phyloP scores from a whole-genome alignment of 2,888 invertebrate species.

The Pterobdella sp. region DNA sequence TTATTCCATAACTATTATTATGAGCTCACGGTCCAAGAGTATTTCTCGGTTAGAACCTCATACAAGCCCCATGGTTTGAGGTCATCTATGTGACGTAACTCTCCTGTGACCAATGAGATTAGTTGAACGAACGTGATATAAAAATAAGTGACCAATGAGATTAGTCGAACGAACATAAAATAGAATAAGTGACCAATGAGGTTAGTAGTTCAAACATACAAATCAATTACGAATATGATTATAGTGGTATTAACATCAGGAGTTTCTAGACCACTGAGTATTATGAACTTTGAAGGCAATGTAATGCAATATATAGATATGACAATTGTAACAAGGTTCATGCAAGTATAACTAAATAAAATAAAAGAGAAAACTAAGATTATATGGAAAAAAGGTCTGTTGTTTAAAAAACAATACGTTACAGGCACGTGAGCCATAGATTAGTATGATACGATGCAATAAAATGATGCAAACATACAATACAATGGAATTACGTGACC shows the following conservation, averaged over 20 bases:
- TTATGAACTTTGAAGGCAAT: no score
- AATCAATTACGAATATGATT: no score
- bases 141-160: constrained; percentile 19
- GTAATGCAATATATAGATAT: constrained; percentile 3
- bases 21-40: constrained; percentile 73
- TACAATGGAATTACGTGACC: no score
- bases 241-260: not conserved
- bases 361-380: no score
- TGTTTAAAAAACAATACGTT: no score
- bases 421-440: no score
- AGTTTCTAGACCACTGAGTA: not conserved
- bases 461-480: no score
- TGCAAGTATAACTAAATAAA: no score
- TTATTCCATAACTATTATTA: no score
- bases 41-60: constrained; percentile 89
- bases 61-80: constrained; percentile 91
- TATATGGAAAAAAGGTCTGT: no score
- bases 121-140: not conserved
- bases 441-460: no score
- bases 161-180: not conserved
- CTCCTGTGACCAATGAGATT: constrained; percentile 55
- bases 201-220: not conserved
- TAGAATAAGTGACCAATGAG: constrained; percentile 14
- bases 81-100: constrained; percentile 85
- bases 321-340: no score